Evolutionary conservation across 2,113 vertebrate species (phyloP), one percentile per base, ranked within the genome.

Genomic region (Carettochelys insculpta): DNA sequence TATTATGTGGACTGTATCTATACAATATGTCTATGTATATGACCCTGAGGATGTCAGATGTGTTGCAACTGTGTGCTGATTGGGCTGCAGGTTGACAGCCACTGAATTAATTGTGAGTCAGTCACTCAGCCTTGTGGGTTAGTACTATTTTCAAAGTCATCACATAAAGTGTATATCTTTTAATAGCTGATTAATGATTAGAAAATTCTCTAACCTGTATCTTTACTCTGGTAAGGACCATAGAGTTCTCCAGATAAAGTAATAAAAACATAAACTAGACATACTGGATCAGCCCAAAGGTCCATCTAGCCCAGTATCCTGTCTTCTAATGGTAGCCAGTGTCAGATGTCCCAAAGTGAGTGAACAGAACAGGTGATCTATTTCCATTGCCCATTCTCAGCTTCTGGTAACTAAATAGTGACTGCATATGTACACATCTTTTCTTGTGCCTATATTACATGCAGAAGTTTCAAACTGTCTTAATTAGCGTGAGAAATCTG

Each of bases 121-220:
- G 17, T 68, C n/a, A 22, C n/a, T 68, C n/a, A 38, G 0, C 11
- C 19, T 20, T 82, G 71, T 56, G 53, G 56, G 25, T 56, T 65
- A 80, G 43, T n/a, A n/a, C 16, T 86, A 5, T 12, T 88, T 41
- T 45, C 47, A 47, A 19, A 47, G 3, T 1, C 2, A 24, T 20
- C 34, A 2, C 29, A 14, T 0, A 1, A 11, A 9, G 12, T 27
- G 4, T 43, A 77, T 65, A 65, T 53, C 73, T n/a, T 65, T 1
- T 51, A 77, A 43, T 29, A 86, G 58, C 24, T 80, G 50, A 71
- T 34, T 12, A 45, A 6, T 79, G 6, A 16, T 38, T 22, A 9
- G 65, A 68, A 68, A 38, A 20, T n/a, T 9, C 0, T 77, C 27
- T 38, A 56, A 47, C 12, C 3, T 13, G 47, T 24, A 41, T 29